phyloP scores from a whole-genome alignment of 2,797 vertebrate genomes.

The Pelobates cultripes region DNA sequence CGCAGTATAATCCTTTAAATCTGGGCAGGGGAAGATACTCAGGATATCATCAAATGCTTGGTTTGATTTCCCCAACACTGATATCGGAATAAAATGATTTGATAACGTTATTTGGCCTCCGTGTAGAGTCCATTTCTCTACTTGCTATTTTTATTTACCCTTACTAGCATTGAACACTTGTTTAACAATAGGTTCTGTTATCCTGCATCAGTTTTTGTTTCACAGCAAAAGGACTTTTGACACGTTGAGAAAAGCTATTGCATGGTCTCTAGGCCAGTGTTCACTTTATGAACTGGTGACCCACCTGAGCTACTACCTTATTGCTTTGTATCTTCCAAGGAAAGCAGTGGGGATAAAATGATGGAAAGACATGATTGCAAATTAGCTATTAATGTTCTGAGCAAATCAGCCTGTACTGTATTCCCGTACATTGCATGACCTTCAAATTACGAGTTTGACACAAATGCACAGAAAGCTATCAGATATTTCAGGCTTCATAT shows the following conservation, averaged over 20 bases:
- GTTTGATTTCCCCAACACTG: too few relatives aligned
- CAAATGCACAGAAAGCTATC: conserved; percentile 11
- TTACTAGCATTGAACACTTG: too few relatives aligned
- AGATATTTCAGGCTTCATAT: conserved; percentile 26
- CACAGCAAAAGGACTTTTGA: not conserved
- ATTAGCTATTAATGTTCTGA: conserved; percentile 29
- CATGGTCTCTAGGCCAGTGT: not conserved
- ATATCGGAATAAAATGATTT: too few relatives aligned
- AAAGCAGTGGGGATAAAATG: not conserved
- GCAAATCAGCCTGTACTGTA: not conserved
- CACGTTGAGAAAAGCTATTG: not conserved
- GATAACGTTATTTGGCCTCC: too few relatives aligned
- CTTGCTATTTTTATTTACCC: too few relatives aligned
- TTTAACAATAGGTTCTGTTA: too few relatives aligned
- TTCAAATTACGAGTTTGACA: conserved; percentile 22
- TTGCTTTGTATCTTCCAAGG: conserved; percentile 1
- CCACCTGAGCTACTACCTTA: conserved; percentile 7
- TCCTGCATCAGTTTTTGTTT: not conserved
- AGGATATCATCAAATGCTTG: too few relatives aligned
- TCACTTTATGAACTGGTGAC: conserved; percentile 14
- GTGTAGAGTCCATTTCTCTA: too few relatives aligned
- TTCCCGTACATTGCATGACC: conserved; percentile 13
- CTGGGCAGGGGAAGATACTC: too few relatives aligned
- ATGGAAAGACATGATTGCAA: conserved; percentile 32
- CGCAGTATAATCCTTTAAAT: too few relatives aligned